Evolutionary conservation across 2,888 invertebrate genomes (phyloP), one percentile per base, ranked within the genome.

Genomic region (Cyclophora albipunctata): DNA sequence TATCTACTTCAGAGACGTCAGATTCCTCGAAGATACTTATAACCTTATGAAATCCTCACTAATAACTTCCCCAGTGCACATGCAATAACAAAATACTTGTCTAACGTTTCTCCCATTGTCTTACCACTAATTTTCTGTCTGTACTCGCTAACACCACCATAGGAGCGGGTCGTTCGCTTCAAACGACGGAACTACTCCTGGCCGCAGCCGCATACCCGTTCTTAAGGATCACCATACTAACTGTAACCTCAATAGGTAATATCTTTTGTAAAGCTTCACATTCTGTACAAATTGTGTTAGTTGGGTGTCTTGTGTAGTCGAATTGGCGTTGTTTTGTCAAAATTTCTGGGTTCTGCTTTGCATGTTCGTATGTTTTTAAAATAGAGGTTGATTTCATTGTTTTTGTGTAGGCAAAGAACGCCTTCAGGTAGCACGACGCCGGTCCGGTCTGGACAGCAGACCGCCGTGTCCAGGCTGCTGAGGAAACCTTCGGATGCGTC

Each of bases 391-490:
- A 64, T 49, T 3, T 40, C 42, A 44, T 42, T 34, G 33, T 60
- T 50, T 55, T 57, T 59, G 53, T 50, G 58, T 78, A 94, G 94
- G 84, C 92, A 93, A 78, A 90, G 93, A 74, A 94, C 94, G 60
- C 93, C 94, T 49, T 94, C 94, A 50, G 94, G 94, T 52, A 93
- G 94, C 55, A 93, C 92, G 57, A 93, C 93, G 6, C 93, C 94
- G 45, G 90, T 93, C 53, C 91, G 93, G 33, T 84, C 92, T 37
- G 92, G 91, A 42, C 90, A 91, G 65, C 87, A 86, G 72, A 92
- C 92, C 33, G 91, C 91, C 7, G 91, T 91, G 35, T 89, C 92
- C 45, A 90, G 92, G 63, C 75, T 94, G 55, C 74, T 92, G 56
- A 84, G 93, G 48, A 93, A 92, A 69, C 89, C 93, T 3, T 93